Percentiles rank a stretch among this genome's conserved stretches.
Evolutionary conservation across 1,140 invertebrate species (phyloP).

Genomic region (Drosophila elegans): DNA sequence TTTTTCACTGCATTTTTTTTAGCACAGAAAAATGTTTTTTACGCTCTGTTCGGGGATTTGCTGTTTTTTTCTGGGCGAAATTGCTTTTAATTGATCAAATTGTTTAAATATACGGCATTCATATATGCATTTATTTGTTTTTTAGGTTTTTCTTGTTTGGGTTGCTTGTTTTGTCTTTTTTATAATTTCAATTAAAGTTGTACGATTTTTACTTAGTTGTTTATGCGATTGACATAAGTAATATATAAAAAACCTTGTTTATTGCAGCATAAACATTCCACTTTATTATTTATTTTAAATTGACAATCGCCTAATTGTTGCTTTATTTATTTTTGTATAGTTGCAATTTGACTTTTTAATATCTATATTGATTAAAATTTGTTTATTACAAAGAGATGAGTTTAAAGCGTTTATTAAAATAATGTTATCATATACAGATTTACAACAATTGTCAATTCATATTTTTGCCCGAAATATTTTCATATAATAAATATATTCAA

Average conservation of each 20-base stretch:
- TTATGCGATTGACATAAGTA: slow-evolving; percentile 22
- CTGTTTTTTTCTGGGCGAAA: slow-evolving; percentile 39
- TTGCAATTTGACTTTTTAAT: not conserved
- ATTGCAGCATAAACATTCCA: not conserved
- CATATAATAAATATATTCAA: not conserved
- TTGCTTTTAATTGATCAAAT: slow-evolving; percentile 77
- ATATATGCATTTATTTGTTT: slow-evolving; percentile 26
- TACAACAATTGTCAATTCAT: not conserved
- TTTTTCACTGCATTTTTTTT: slow-evolving; percentile 27
- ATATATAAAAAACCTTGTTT: not conserved
- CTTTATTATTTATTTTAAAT: slow-evolving; percentile 7
- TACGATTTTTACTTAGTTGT: slow-evolving; percentile 23
- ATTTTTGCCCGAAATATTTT: not conserved
- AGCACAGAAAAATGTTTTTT: slow-evolving; percentile 21
- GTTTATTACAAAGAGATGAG: not conserved
- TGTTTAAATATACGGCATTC: slow-evolving; percentile 60
- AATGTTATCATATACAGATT: too few species aligned
- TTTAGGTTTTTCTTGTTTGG: slow-evolving; percentile 6
- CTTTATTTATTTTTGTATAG: not conserved
- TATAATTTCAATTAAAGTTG: slow-evolving; percentile 18
- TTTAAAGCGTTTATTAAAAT: not conserved
- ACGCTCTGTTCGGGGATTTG: slow-evolving; percentile 32
- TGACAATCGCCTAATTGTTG: not conserved
- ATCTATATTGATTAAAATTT: not conserved
- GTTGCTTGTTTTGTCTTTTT: slow-evolving; percentile 4